A percentile compares a stretch with the other conserved stretches of the same genome.
Conservation (phyloP, 1,140 invertebrate genomes). For the Nasonia vitripennis region DNA sequence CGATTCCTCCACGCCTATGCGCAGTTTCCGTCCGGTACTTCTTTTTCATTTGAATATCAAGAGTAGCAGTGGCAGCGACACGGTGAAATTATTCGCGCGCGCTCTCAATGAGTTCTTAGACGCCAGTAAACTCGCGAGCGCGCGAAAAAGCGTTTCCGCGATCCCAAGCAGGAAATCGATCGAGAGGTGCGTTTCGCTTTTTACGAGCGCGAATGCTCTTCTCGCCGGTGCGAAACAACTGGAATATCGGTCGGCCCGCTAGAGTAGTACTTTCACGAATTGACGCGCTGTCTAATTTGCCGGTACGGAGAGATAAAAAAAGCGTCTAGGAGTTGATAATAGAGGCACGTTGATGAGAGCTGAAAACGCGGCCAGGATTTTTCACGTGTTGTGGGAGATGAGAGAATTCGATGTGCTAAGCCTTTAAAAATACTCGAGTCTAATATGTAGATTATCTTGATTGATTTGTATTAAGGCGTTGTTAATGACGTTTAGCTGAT, state of each 20-base stretch:
- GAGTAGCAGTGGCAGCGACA: background rate
- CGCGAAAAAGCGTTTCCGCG: constrained; percentile 32
- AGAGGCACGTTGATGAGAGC: background rate
- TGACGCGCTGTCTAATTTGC: constrained; percentile 59
- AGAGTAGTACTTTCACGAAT: constrained; percentile 56
- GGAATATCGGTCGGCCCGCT: constrained; percentile 26
- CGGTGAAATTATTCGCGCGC: constrained; percentile 16
- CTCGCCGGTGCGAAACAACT: background rate
- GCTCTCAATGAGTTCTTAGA: constrained; percentile 10
- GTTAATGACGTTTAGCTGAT: background rate
- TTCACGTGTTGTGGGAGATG: background rate
- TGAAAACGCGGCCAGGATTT: background rate
- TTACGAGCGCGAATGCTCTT: constrained; percentile 27
- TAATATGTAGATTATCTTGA: constrained; percentile 7
- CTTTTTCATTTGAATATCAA: background rate
- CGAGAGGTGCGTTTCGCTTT: constrained; percentile 33
- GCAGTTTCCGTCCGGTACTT: constrained; percentile 2
- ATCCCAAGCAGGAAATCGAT: constrained; percentile 41
- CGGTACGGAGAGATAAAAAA: constrained; percentile 53
- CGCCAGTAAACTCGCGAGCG: constrained; percentile 5
- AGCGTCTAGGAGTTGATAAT: background rate
- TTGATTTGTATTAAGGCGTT: background rate
- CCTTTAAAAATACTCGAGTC: constrained; percentile 7
- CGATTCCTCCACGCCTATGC: background rate
- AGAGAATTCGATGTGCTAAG: background rate